phyloP scores from a whole-genome alignment of 2,888 invertebrate species.

The Neria commutata region DNA sequence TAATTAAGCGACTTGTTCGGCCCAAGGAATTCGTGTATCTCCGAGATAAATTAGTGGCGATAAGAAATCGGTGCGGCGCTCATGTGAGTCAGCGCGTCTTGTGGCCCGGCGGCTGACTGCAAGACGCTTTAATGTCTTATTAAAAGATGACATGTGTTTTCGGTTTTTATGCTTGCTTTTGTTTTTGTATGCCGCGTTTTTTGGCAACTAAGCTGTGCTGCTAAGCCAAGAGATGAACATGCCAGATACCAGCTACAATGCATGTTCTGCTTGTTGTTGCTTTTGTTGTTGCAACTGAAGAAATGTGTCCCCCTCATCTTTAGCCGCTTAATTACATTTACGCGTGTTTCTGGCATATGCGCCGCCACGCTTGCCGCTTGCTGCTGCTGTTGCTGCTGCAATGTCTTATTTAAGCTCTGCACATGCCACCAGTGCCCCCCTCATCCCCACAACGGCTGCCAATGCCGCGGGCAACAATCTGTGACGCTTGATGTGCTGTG shows the following conservation, averaged over 20 bases:
- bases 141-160: too few relatives aligned
- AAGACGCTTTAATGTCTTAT: too few relatives aligned
- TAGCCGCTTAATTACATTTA: slow-evolving; percentile 47
- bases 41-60: too few relatives aligned
- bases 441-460: background rate
- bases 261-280: background rate
- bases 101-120: too few relatives aligned
- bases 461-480: slow-evolving; percentile 4
- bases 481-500: slow-evolving; percentile 12
- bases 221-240: background rate
- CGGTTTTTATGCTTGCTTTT: too few relatives aligned
- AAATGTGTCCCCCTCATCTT: background rate
- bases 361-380: slow-evolving; percentile 36
- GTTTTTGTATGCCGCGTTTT: background rate
- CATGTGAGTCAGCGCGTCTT: too few relatives aligned
- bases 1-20: too few relatives aligned
- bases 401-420: background rate
- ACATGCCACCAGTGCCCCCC: background rate
- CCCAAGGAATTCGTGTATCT: too few relatives aligned
- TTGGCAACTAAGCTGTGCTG: background rate
- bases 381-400: background rate
- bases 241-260: background rate
- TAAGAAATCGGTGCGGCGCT: too few relatives aligned
- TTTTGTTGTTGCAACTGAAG: too few relatives aligned
- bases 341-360: slow-evolving; percentile 48